Base-by-base conservation (phyloP, 2,888 invertebrate species). In the Sinopyrophorus schimmeli region DNA sequence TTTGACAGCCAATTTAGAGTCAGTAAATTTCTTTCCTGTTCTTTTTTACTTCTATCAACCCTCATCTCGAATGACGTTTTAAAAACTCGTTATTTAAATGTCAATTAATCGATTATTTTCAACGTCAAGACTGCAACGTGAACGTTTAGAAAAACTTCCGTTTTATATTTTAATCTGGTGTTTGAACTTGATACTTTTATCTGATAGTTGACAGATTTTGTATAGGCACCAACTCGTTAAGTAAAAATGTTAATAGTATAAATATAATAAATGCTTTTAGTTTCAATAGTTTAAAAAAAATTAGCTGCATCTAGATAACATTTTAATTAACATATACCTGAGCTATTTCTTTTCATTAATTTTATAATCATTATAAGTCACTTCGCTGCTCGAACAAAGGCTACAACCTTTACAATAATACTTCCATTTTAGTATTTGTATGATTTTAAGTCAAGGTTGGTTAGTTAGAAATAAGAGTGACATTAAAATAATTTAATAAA, bases 61-160 rank as follows among this genome's bases (percentile, higher is more conserved):
- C 57, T 55, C 54, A 48, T 58, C 58, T 58, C 49, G 11, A 44
- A 46, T 58, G 58, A 53, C 57, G 53, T 55, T 58, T 59, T 60
- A 56, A 61, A 60, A 60, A 57, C 54, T 62, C 61, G 59, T 61
- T 59, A 62, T 60, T 61, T 58, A 60, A 58, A 61, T 60, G 62
- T 62, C 62, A 62, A 62, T 62, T 62, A 62, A 62, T 59, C 58
- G 59, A 62, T 59, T 55, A 57, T 35, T 23, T 14, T 21, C 23
- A 39, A 32, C 47, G 44, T 41, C 44, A 42, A 14, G 14, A 15
- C 20, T 11, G 23, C 38, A 26, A 31, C 20, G 17, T 15, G 31
- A 43, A 18, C 23, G 16, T 37, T 37, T 43, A 31, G 21, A 26
- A 35, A 38, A 42, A 38, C 43, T 49, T 43, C 39, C 38, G 43